Evolutionary conservation across 35 echinoderm and acorn worm species (phyloP), one percentile per base, ranked within the genome.

Genomic region (Apostichopus californicus): DNA sequence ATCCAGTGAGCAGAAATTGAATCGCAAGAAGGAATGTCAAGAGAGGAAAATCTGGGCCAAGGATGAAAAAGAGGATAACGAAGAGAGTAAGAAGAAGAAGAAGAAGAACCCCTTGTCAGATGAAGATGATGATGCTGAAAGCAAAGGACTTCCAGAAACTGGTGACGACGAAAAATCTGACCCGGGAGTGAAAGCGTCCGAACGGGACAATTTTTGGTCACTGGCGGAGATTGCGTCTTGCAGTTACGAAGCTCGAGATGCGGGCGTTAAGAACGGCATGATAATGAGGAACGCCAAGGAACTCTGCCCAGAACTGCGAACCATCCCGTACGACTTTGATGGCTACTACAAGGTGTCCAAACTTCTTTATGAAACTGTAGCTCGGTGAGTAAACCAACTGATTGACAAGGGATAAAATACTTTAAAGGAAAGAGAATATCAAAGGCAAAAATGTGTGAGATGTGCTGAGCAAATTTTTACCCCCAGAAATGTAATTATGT

Each of bases 261-360:
- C 83, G 52, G 95, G 95, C 1, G 77, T 99, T 2, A 93, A 89
- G 92, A 99, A 99, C 59, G 97, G 97, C 14, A 99, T 99, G 97
- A 94, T 92, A 18, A 99, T 99, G 95, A 93, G 92, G 73, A 75
- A 91, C n/a, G 97, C 97, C 13, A 99, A 95, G 87, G 68, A 92
- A 9, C 83, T 91, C 26, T 99, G 97, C 88, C 97, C 97, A 63
- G 91, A 96, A 55, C 77, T 99, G 20, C 95, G 93, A 57, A 99
- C 93, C 4, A 99, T 99, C 78, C 97, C 97, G 1, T 99, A 99
- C 87, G 95, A 99, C 81, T 99, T 99, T 96, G 97, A 99, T n/a
- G 81, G 90, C 28, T 99, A 99, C 73, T 95, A 95, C 71, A 90
- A 78, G 70, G 95, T 99, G 17, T 96, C 97, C 22, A 77, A 93